phyloP scores from a whole-genome alignment of 2,888 invertebrate species.

The Caenorhabditis sulstoni region DNA sequence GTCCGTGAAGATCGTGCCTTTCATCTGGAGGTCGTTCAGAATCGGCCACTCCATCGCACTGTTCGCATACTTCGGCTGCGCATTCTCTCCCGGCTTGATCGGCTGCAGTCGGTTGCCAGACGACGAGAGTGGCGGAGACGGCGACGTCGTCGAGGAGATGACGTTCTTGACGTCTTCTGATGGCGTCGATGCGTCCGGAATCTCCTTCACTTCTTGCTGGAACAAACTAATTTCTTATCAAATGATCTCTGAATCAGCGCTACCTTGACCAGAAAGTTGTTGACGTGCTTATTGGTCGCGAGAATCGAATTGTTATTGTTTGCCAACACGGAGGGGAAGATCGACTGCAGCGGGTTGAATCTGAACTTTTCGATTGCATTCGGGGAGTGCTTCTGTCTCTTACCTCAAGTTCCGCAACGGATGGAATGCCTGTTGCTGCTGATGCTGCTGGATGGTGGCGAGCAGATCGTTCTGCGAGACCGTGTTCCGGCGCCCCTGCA shows the following conservation, averaged over 20 bases:
- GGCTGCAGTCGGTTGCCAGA: constrained; percentile 33
- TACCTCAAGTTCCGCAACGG: constrained; percentile 51
- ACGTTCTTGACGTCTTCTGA: constrained; percentile 36
- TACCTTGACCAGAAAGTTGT: constrained; percentile 52
- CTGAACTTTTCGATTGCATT: constrained; percentile 34
- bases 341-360: constrained; percentile 63
- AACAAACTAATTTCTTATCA: constrained; percentile 29
- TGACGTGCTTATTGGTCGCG: constrained; percentile 45
- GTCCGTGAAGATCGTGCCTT: constrained; percentile 49
- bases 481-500: constrained; percentile 24
- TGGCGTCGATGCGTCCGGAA: constrained; percentile 17
- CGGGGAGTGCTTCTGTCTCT: background rate
- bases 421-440: constrained; percentile 59
- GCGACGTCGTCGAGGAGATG: constrained; percentile 32
- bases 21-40: constrained; percentile 54
- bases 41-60: constrained; percentile 22
- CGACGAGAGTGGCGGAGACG: constrained; percentile 22
- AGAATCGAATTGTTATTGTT: constrained; percentile 58
- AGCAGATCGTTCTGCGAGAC: constrained; percentile 53
- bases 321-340: constrained; percentile 58
- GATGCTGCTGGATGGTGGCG: constrained; percentile 55
- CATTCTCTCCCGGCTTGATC: constrained; percentile 57
- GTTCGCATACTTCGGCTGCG: constrained; percentile 50
- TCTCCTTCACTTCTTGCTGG: constrained; percentile 47
- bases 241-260: constrained; percentile 31